These are phyloP conservation scores for Paracanthobrama guichenoti DNA, from an alignment of 2,113 vertebrate species.

Conservation along the genomic window DNA sequence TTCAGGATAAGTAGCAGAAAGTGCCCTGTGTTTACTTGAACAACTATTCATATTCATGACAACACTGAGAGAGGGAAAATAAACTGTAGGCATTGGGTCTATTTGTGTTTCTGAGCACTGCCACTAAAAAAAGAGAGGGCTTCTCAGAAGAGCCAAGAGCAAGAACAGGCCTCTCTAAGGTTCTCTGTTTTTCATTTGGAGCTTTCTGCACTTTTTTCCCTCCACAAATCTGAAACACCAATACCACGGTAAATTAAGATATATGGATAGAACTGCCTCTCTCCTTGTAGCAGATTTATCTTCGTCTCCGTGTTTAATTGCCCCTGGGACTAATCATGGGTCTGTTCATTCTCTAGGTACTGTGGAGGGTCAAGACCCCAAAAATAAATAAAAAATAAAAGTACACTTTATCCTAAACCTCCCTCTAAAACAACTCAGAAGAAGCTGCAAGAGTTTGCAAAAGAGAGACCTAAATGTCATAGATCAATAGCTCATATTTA, in stretches of 20 bases:
- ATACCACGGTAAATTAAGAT: conserved; percentile 42
- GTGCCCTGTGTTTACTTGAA: conserved; percentile 37
- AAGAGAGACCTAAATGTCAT: not conserved
- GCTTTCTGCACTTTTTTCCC: conserved; percentile 23
- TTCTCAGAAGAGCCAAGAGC: conserved; percentile 38
- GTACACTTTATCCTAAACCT: not conserved
- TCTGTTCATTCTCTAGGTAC: conserved; percentile 30
- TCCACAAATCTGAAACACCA: conserved; percentile 21
- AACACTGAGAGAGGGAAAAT: conserved; percentile 36
- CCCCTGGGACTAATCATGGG: conserved; percentile 41
- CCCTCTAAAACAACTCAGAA: conserved; percentile 14
- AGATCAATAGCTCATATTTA: not conserved
- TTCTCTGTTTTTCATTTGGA: conserved; percentile 39
- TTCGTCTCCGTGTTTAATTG: conserved; percentile 19
- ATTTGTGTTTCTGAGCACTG: conserved; percentile 47
- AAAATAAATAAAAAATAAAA: too few relatives aligned
- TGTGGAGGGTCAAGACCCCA: not conserved
- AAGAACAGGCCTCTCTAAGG: conserved; percentile 22
- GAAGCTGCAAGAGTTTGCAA: not conserved
- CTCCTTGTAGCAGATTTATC: conserved; percentile 34
- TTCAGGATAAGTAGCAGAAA: conserved; percentile 29
- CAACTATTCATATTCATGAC: conserved; percentile 38
- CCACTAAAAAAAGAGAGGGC: conserved; percentile 28
- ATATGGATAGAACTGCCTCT: conserved; percentile 26
- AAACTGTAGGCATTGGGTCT: conserved; percentile 42